Evolutionary conservation across 2,888 invertebrate genomes (phyloP).

Genomic region (Phengaris arion): DNA sequence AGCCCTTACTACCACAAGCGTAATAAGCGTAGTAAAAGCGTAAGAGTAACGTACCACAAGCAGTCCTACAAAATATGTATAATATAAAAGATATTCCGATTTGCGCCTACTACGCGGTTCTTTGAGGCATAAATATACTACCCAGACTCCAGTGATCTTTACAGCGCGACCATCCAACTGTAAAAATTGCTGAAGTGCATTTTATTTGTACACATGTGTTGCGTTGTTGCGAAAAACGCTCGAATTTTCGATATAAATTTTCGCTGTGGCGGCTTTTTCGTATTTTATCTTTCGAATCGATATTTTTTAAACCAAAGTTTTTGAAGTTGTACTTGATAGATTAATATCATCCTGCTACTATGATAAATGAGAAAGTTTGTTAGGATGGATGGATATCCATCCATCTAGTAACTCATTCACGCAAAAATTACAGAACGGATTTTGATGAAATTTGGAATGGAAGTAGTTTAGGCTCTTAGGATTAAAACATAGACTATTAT

Average conservation of each 20-base stretch:
- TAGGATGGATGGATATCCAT: no score
- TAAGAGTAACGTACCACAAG: not conserved
- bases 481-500: no score
- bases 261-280: not conserved
- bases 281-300: not conserved
- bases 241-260: conserved; percentile 20
- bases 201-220: conserved; percentile 32
- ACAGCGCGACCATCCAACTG: conserved; percentile 34
- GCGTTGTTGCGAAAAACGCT: conserved; percentile 12
- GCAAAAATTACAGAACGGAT: no score
- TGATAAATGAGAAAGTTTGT: no score
- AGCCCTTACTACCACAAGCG: no score
- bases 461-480: no score
- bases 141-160: conserved; percentile 34
- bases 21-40: no score
- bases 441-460: no score
- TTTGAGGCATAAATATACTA: conserved; percentile 37
- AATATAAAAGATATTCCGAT: not conserved
- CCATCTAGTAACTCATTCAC: no score
- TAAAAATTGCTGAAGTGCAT: conserved; percentile 36
- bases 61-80: not conserved
- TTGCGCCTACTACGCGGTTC: conserved; percentile 26
- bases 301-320: not conserved
- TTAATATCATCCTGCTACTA: no score
- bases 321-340: no score